These are phyloP conservation scores for Furcifer pardalis DNA, from an alignment of 2,797 vertebrate species.

Conservation along the genomic window DNA sequence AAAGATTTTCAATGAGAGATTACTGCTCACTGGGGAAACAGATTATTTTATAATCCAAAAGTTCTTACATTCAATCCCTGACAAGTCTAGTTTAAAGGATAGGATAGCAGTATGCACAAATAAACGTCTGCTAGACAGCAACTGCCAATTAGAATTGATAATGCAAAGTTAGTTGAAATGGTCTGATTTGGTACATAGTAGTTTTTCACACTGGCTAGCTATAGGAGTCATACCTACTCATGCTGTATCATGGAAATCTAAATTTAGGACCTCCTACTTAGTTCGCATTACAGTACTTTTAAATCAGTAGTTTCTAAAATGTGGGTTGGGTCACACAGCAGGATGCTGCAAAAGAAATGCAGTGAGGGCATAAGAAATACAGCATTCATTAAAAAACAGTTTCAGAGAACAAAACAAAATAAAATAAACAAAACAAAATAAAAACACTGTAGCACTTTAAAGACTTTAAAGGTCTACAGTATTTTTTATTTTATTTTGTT, in stretches of 20 bases:
- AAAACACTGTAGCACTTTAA: too few species aligned
- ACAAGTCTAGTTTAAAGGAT: neutral
- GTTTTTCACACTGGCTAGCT: neutral
- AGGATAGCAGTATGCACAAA: neutral
- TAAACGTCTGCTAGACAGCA: neutral
- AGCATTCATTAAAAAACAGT: neutral
- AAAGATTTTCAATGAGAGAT: neutral
- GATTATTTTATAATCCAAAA: neutral
- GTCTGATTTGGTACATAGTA: neutral
- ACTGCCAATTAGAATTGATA: neutral
- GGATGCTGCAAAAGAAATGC: neutral
- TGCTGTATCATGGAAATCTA: neutral
- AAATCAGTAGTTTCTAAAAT: neutral
- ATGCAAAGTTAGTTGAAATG: neutral
- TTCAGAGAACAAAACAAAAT: too few species aligned
- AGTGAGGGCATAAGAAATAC: neutral
- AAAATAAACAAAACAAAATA: too few species aligned
- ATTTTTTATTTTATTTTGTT: too few species aligned
- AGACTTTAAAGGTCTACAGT: too few species aligned
- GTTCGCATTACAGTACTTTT: neutral
- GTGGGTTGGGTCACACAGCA: neutral
- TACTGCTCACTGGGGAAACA: neutral
- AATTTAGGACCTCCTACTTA: neutral
- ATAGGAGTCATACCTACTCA: neutral
- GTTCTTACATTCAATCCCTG: neutral